A percentile compares a stretch with the other conserved stretches of the same genome.
Evolutionary conservation across 2,113 vertebrate species (phyloP).

Genomic region (Hyaena hyaena): DNA sequence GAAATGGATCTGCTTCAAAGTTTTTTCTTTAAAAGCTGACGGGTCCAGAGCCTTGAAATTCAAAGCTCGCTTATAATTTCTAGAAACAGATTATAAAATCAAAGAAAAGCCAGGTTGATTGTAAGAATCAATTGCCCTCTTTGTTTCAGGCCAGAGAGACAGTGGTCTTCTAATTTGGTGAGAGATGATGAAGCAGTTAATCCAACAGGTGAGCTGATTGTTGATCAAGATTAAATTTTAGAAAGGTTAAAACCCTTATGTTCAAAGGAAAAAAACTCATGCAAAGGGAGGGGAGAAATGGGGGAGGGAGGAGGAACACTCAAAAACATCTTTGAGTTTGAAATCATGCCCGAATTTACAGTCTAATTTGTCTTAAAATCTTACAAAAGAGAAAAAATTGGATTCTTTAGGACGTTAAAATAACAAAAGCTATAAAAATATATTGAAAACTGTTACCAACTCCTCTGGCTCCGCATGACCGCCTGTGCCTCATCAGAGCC

Average conservation of each 20-base stretch:
- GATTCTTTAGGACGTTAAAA: neutral
- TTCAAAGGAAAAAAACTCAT: constrained; percentile 20
- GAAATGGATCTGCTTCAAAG: neutral
- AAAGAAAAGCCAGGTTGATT: constrained; percentile 43
- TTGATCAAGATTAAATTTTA: constrained; percentile 20
- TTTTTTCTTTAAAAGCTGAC: constrained; percentile 12
- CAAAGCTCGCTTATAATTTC: constrained; percentile 42
- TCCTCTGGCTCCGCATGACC: neutral
- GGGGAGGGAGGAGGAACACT: too few relatives aligned
- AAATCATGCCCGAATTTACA: neutral
- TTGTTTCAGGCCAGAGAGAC: constrained; percentile 50
- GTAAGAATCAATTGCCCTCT: constrained; percentile 7
- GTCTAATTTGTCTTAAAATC: neutral
- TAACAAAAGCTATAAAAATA: neutral
- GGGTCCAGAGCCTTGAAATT: constrained; percentile 52
- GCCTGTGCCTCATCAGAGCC: neutral
- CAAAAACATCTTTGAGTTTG: neutral
- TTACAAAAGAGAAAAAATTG: neutral
- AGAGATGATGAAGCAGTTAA: neutral
- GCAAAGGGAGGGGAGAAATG: accelerated
- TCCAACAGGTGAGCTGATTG: constrained; percentile 25
- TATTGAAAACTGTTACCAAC: neutral
- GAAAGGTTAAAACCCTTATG: constrained; percentile 37
- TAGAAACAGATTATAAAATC: constrained; percentile 56
- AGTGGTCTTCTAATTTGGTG: constrained; percentile 19